phyloP scores from a whole-genome alignment of 2,113 vertebrate genomes.

The Menura novaehollandiae region DNA sequence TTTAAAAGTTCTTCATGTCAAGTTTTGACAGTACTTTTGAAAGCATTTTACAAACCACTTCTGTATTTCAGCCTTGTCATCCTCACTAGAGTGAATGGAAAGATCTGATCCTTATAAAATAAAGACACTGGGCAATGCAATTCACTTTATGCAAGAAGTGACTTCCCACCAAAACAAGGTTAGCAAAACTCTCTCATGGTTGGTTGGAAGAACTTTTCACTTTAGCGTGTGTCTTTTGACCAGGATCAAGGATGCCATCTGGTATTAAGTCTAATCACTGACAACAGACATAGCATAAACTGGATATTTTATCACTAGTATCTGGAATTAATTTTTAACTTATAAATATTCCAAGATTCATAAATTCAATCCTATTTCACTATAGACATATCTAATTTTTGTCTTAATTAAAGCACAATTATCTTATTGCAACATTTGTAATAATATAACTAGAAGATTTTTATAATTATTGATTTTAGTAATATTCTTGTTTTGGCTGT shows the following conservation, averaged over 20 bases:
- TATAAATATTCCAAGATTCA: background rate
- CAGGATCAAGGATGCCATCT: background rate
- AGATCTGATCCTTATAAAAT: background rate
- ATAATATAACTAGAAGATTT: background rate
- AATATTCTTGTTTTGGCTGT: background rate
- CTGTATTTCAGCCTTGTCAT: background rate
- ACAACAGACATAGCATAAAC: background rate
- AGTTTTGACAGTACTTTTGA: constrained; percentile 43
- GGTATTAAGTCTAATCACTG: background rate
- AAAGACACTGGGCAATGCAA: background rate
- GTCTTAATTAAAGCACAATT: background rate
- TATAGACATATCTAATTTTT: background rate
- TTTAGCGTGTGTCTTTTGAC: background rate
- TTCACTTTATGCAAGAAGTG: background rate
- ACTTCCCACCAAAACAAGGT: background rate
- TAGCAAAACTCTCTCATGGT: background rate
- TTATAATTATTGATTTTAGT: background rate
- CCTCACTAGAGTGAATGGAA: background rate
- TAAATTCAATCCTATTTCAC: background rate
- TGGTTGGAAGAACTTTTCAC: background rate
- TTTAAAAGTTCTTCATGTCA: constrained; percentile 28
- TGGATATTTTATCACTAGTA: background rate
- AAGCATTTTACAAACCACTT: constrained; percentile 3
- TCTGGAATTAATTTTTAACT: background rate
- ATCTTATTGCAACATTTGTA: background rate